Evolutionary conservation across 2,797 vertebrate species (phyloP).

Genomic region (Manis crassicaudata): DNA sequence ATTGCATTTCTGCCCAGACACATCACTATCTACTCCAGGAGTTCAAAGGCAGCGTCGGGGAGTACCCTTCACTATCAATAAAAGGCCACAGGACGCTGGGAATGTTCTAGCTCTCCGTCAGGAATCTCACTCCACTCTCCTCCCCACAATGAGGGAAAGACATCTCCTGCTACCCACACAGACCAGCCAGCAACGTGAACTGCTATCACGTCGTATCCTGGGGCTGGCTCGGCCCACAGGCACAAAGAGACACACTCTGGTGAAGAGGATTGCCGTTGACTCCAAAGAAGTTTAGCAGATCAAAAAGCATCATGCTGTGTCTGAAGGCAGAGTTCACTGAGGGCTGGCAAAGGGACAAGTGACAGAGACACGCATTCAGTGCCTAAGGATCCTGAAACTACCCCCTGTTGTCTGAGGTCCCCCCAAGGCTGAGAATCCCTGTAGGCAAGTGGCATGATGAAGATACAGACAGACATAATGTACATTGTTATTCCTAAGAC

Average conservation of each 20-base stretch:
- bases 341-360: background rate
- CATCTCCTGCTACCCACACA: background rate
- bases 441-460: background rate
- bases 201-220: background rate
- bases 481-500: background rate
- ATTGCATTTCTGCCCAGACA: background rate
- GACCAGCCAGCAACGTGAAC: background rate
- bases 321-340: background rate
- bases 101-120: background rate
- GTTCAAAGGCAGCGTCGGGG: background rate
- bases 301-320: background rate
- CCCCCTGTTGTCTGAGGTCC: background rate
- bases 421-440: background rate
- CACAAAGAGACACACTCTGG: background rate
- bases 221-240: background rate
- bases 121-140: background rate
- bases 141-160: background rate
- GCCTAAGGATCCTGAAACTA: background rate
- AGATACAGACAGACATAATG: background rate
- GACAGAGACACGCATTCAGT: background rate
- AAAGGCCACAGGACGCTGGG: background rate
- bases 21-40: background rate
- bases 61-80: background rate
- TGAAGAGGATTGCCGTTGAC: background rate
- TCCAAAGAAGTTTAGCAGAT: constrained; percentile 55